Evolutionary conservation across 2,888 invertebrate species (phyloP), one percentile per base, ranked within the genome.

Genomic region (Phyllotreta cruciferae): DNA sequence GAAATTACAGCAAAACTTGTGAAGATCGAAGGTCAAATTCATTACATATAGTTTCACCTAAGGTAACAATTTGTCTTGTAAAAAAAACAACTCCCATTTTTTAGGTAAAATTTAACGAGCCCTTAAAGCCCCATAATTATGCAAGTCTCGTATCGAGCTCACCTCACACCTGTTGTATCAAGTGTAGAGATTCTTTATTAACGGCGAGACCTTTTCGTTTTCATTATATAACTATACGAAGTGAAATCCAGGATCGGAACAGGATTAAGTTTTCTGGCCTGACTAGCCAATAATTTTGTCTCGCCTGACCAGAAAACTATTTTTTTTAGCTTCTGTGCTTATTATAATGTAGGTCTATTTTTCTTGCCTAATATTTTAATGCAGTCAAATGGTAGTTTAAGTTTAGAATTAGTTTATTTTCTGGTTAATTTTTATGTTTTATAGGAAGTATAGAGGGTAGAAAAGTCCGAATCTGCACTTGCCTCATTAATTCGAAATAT

Each of bases 151-250:
- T 14, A 36, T 60, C 44, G 44, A 60, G 42, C 35, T 60, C 42
- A 60, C 44, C 60, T 60, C 53, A 60, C 60, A 60, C 60, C 60
- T 60, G 60, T 60, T 60, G 52, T 60, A 52, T 44, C 52, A 60
- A 57, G 52, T 53, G 37, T 37, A 60, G 52, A 53, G 52, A 60
- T 60, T 52, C 52, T 60, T 60, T 60, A 53, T 60, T 52, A 53
- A 44, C 60, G 52, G 44, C n/a, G 52, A 60, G 37, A 34, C 49
- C 49, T 52, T 38, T 34, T 53, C 37, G 49, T 37, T 49, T 58
- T 58, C 36, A 37, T 60, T 60, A 60, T 60, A 14, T 36, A 60
- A 60, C 37, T 52, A n/a, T n/a, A 42, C 42, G 34, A 60, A 44
- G 41, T 37, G 53, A 60, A 58, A 60, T 38, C 44, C 52, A 52